Base-by-base conservation (phyloP, 92 coral and sea anemone genomes). In the Pocillopora meandrina region DNA sequence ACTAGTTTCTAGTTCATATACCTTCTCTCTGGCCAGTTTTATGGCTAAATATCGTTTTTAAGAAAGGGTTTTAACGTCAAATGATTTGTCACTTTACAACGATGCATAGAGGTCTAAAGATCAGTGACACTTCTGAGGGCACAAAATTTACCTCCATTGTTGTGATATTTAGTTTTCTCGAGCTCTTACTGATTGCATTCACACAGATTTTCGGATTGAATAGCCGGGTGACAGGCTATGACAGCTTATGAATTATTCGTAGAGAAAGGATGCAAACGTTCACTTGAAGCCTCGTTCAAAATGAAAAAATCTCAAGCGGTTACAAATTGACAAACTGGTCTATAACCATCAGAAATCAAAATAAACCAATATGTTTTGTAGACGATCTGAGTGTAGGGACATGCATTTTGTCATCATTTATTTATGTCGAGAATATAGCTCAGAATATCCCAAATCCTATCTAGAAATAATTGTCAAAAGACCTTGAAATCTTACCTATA, bases 391-490 rank as follows among this genome's bases (percentile, higher is more conserved):
- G 58, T 31, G 69, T 33, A 35, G 59, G 26, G 56, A 60, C 10
- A 76, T 61, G 56, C 14, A 11, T 10, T 76, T 34, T 18, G 17
- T 10, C 10, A 60, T 76, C 58, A 76, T 35, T 61, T 76, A 76
- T 76, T 76, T 76, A 76, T 34, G 59, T 15, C 80, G 36, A 10
- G 26, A 76, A 35, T 9, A 60, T 47, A 18, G 80, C 20, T 70
- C 56, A 23, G 36, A 65, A 19, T 31, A 3, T 21, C 31, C 15
- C 74, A 70, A 49, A 12, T 69, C 15, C 17, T 70, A 12, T 34
- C 55, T 16, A 70, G 3, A 70, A 55, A 36, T 68, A 12, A 59
- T 59, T 6, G 8, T 5, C 52, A 14, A 10, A 14, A 33, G 35
- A 19, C 49, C 15, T 59, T 33, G 16, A 14, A 47, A 68, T 68